Evolutionary conservation across 2,113 vertebrate species (phyloP).

Genomic region (Athene noctua): DNA sequence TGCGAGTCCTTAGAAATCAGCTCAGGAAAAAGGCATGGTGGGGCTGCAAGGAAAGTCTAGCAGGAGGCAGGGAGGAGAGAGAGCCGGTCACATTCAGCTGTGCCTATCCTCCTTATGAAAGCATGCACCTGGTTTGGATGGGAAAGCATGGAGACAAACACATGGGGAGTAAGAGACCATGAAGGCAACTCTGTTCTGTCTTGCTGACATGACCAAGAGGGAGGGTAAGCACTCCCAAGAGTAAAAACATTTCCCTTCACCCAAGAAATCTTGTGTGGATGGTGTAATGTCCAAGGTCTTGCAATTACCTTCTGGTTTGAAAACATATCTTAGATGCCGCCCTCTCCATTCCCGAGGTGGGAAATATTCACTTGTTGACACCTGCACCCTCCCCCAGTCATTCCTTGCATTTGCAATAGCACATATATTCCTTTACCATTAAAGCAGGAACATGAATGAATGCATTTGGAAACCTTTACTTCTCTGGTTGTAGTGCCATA

Average conservation of each 20-base stretch:
- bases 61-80: not conserved
- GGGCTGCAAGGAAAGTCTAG: not conserved
- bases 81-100: not conserved
- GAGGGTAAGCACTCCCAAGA: not conserved
- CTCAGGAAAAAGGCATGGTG: not conserved
- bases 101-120: not conserved
- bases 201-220: not conserved
- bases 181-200: not conserved
- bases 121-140: not conserved
- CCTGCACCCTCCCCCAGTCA: not conserved
- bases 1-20: not conserved
- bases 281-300: not conserved
- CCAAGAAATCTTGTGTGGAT: not conserved
- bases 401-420: not conserved
- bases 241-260: not conserved
- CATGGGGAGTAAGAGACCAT: not conserved
- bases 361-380: not conserved
- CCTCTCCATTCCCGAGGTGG: not conserved
- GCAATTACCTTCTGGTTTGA: not conserved
- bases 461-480: slow-evolving; percentile 9
- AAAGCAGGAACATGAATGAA: not conserved
- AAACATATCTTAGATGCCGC: not conserved
- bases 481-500: not conserved
- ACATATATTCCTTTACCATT: not conserved
- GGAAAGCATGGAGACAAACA: not conserved